These are phyloP conservation scores for Macrobrachium nipponense DNA, from an alignment of 1,140 invertebrate species.

Conservation along the genomic window DNA sequence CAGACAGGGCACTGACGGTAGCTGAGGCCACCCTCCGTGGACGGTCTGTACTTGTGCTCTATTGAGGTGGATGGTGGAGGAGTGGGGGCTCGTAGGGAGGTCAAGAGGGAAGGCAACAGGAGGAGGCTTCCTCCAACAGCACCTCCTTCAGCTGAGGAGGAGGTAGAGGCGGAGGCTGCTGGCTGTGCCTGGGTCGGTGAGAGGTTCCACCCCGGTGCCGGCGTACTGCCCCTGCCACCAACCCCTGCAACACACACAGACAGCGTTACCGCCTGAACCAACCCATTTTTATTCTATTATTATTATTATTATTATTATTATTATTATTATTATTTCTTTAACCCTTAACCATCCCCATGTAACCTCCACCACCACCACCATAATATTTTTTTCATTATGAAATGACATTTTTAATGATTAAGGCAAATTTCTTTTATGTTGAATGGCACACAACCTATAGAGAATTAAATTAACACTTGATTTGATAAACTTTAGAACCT, in stretches of 20 bases:
- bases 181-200: slow-evolving; percentile 34
- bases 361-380: slow-evolving; percentile 11
- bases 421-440: too few species aligned
- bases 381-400: too few species aligned
- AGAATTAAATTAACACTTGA: too few species aligned
- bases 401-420: too few species aligned
- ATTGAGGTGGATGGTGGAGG: slow-evolving; percentile 55
- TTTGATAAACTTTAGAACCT: too few species aligned
- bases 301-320: slow-evolving; percentile 1
- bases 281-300: background rate
- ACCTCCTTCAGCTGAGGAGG: slow-evolving; percentile 5
- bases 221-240: slow-evolving; percentile 39
- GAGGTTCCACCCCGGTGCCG: slow-evolving; percentile 49
- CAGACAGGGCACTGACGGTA: slow-evolving; percentile 62
- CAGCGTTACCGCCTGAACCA: slow-evolving; percentile 19
- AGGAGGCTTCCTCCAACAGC: slow-evolving; percentile 47
- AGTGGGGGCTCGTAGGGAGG: slow-evolving; percentile 53
- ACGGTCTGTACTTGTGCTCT: slow-evolving; percentile 44
- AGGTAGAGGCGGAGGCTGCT: slow-evolving; percentile 40
- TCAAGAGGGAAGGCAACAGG: slow-evolving; percentile 56
- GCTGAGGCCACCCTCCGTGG: slow-evolving; percentile 78
- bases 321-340: slow-evolving; percentile 8
- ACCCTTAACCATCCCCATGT: slow-evolving; percentile 4
- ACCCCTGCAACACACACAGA: slow-evolving; percentile 59
- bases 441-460: too few species aligned